Evolutionary conservation across 1,140 invertebrate species (phyloP).

Genomic region (Asobara japonica): DNA sequence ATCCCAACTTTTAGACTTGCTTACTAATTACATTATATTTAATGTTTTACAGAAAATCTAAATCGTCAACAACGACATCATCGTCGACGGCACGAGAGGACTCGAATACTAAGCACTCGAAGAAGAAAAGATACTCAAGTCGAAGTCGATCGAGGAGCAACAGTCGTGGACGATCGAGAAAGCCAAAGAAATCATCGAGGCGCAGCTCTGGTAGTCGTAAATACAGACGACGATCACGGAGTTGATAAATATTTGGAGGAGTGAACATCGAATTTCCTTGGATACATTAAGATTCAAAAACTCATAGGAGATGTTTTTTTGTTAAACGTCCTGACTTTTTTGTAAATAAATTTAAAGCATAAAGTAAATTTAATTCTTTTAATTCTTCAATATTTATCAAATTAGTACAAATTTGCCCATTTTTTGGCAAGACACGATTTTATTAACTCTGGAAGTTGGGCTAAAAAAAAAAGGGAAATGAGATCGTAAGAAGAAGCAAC

Average conservation of each 20-base stretch:
- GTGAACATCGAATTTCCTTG: neutral
- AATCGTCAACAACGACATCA: constrained; percentile 57
- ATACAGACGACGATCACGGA: constrained; percentile 67
- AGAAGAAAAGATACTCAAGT: constrained; percentile 64
- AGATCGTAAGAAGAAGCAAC: no score
- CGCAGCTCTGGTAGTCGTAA: constrained; percentile 66
- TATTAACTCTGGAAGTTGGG: no score
- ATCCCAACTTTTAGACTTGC: no score
- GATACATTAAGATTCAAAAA: neutral
- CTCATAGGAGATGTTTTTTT: neutral
- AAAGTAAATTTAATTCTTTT: neutral
- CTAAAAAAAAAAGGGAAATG: no score
- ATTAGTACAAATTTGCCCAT: no score
- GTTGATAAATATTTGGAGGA: constrained; percentile 45
- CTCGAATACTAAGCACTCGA: constrained; percentile 58
- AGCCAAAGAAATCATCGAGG: constrained; percentile 61
- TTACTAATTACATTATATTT: neutral
- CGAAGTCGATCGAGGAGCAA: constrained; percentile 67
- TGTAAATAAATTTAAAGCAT: neutral
- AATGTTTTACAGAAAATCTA: constrained; percentile 50
- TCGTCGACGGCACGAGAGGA: constrained; percentile 49
- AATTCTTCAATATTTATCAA: neutral
- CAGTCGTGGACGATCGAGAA: constrained; percentile 65
- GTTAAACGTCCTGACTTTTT: neutral
- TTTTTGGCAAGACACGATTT: no score